Base-by-base conservation (phyloP, 2,888 invertebrate genomes). In the Patella depressa region DNA sequence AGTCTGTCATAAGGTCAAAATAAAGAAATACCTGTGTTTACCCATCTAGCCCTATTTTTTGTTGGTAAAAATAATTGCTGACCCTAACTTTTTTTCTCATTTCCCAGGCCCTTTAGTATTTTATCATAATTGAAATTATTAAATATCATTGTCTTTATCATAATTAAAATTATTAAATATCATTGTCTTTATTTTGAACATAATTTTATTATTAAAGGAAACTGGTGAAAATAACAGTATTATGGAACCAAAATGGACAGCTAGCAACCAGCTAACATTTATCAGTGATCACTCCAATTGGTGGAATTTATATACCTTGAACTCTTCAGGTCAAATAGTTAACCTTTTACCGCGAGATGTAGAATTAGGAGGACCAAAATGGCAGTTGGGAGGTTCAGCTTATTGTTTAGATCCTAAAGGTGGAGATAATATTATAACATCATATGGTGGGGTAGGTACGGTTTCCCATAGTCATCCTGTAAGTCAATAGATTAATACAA, bases 291-390 rank as follows among this genome's bases (percentile, higher is more conserved):
- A 86, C 70, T 88, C 88, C 24, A 88, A 90, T 76, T 91, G 90
- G 90, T 92, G 92, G 91, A 92, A 92, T 80, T 82, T 92, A 73
- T 92, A 92, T 82, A 83, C 83, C 77, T 85, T 90, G 76, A 86
- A 88, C 7, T 15, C 75, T 12, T 75, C 81, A 72, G 89, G 88
- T 70, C 81, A 85, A 24, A 88, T 88, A 78, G 83, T 84, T 9
- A 89, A 89, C 78, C 75, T 89, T 70, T 77, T 82, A 15, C 86
- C 86, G 9, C 79, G 75, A 45, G 78, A 81, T 14, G 70, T 76
- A 34, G 91, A 91, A 78, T 84, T 90, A 71, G 91, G 90, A 3
- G 81, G 84, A 4, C 90, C 91, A 34, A 88, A 89, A 71, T 91
- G 91, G 91, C 75, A 79, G 71, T 90, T 91, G 84, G 89, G 87